Percentiles rank a stretch among this genome's conserved stretches.
phyloP scores from a whole-genome alignment of 2,113 vertebrate species.

The Dasypus novemcinctus region DNA sequence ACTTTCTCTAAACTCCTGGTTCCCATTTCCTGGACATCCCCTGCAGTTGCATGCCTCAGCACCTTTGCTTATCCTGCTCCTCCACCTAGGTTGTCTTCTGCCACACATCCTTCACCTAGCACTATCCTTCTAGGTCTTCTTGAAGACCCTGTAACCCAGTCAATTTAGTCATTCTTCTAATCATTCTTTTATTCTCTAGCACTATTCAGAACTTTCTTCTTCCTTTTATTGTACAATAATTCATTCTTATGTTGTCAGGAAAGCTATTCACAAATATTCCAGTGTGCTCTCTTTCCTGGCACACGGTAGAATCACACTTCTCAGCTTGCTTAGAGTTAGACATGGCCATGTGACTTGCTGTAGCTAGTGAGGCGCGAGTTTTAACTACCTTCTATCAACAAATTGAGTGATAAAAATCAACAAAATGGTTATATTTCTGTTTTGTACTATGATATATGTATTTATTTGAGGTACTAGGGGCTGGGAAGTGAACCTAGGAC shows the following conservation, averaged over 20 bases:
- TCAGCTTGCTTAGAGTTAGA: not conserved
- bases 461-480: too few relatives aligned
- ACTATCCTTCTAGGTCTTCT: not conserved
- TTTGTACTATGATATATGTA: too few relatives aligned
- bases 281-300: not conserved
- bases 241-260: not conserved
- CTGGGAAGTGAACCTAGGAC: too few relatives aligned
- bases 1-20: not conserved
- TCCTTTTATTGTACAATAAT: not conserved
- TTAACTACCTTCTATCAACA: too few relatives aligned
- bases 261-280: not conserved
- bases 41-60: not conserved
- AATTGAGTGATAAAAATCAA: too few relatives aligned
- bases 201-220: not conserved
- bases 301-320: not conserved
- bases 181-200: not conserved
- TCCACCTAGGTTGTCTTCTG: not conserved
- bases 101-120: not conserved
- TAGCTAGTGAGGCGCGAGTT: not conserved
- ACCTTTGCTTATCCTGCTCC: not conserved
- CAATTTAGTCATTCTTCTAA: not conserved
- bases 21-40: not conserved
- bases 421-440: too few relatives aligned
- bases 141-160: not conserved
- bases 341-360: not conserved